Conservation (phyloP, 2,113 vertebrate species). For the Malurus cyaneus region DNA sequence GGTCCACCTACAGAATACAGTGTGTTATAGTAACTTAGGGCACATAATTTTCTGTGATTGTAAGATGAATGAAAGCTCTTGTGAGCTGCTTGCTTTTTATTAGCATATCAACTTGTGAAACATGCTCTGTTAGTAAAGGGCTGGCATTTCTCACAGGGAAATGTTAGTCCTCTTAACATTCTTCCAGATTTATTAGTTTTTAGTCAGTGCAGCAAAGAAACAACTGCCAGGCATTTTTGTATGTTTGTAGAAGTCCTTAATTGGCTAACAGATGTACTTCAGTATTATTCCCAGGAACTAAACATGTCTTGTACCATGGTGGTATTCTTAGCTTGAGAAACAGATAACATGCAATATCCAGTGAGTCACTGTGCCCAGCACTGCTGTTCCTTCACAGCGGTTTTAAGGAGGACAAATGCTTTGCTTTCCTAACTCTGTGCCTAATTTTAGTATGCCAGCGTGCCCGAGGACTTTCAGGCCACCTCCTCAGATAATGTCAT, state of each 20-base stretch:
- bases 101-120: neutral
- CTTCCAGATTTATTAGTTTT: neutral
- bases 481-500: neutral
- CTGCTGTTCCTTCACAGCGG: neutral
- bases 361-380: constrained; percentile 12
- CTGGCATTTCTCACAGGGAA: neutral
- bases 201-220: neutral
- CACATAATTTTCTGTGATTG: neutral
- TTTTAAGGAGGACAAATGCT: neutral
- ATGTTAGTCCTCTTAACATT: neutral
- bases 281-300: constrained; percentile 10
- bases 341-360: constrained; percentile 15
- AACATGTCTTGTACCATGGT: neutral
- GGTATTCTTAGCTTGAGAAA: constrained; percentile 12
- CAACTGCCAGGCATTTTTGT: neutral
- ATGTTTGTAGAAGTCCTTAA: neutral
- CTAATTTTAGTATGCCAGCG: neutral
- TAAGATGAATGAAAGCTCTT: neutral
- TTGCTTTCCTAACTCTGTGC: neutral
- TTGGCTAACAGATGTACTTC: neutral
- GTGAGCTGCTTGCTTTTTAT: neutral
- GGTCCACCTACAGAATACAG: neutral
- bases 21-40: neutral
- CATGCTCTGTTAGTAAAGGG: neutral
- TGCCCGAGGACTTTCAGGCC: neutral